Percentiles rank a stretch among this genome's conserved stretches.
Evolutionary conservation across 2,888 invertebrate species (phyloP).

Genomic region (Cephus pygmeus): DNA sequence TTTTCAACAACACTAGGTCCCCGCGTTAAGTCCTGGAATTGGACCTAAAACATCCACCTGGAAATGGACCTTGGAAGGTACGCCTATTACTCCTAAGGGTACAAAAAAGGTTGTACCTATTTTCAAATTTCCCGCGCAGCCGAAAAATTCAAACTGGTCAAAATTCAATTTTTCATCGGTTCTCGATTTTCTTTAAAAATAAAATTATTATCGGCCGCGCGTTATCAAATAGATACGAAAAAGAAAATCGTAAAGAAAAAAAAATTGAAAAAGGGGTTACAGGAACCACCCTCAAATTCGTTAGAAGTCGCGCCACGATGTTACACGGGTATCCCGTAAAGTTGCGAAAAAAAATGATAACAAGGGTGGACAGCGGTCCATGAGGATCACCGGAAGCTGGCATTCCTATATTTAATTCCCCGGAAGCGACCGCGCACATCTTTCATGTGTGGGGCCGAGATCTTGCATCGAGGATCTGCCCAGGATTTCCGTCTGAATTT

Average conservation of each 20-base stretch:
- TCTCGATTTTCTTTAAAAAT: neutral
- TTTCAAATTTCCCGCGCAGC: neutral
- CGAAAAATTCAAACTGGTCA: neutral
- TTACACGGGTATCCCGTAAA: neutral
- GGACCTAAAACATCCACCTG: neutral
- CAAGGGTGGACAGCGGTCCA: slow-evolving; percentile 4
- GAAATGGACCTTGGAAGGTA: neutral
- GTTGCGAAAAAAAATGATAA: neutral
- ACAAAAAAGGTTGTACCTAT: neutral
- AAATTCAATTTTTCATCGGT: neutral
- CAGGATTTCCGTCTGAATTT: neutral
- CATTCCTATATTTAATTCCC: neutral
- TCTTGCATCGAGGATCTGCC: neutral
- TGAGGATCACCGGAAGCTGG: neutral
- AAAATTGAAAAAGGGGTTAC: neutral
- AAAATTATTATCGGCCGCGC: neutral
- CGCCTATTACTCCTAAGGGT: too few relatives aligned
- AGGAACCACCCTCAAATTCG: neutral
- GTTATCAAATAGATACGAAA: neutral
- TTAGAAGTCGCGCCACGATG: neutral
- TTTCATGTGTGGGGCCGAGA: neutral
- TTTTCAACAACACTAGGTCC: neutral
- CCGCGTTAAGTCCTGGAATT: neutral
- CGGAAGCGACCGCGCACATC: neutral
- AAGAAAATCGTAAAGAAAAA: too few relatives aligned